Conservation (phyloP, 2,797 vertebrate genomes). For the Danio albolineatus region DNA sequence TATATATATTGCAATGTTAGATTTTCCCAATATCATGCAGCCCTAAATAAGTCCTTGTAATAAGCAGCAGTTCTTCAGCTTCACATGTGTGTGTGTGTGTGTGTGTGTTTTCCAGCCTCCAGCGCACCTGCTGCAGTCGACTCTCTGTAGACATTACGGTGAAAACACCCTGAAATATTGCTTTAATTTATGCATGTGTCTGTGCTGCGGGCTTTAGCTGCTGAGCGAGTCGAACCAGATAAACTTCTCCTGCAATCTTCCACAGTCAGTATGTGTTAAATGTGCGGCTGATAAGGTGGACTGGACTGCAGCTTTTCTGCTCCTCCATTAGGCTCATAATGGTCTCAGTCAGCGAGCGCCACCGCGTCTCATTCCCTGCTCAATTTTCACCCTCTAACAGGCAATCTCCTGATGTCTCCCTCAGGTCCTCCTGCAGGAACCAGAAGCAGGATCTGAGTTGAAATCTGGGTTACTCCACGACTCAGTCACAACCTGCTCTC, state of each 20-base stretch:
- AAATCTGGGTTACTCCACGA: slow-evolving; percentile 60
- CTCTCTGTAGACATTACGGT: slow-evolving; percentile 3
- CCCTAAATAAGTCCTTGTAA: background rate
- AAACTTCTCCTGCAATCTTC: slow-evolving; percentile 16
- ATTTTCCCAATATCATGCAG: too few relatives aligned
- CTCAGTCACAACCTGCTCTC: slow-evolving; percentile 58
- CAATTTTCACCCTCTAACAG: slow-evolving; percentile 63
- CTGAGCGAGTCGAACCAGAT: slow-evolving; percentile 4
- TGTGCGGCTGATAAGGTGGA: slow-evolving; percentile 32
- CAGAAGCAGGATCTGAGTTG: slow-evolving; percentile 57
- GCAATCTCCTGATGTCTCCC: slow-evolving; percentile 59
- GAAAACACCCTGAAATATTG: background rate
- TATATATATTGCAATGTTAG: too few relatives aligned
- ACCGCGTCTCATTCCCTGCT: slow-evolving; percentile 53
- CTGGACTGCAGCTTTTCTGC: slow-evolving; percentile 30
- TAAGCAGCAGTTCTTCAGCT: background rate
- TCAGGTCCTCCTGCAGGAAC: slow-evolving; percentile 58
- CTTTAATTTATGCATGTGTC: slow-evolving; percentile 6
- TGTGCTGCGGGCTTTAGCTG: background rate
- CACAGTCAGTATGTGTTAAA: slow-evolving; percentile 27
- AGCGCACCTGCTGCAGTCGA: background rate
- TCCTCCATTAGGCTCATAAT: slow-evolving; percentile 54
- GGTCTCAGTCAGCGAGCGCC: slow-evolving; percentile 38
- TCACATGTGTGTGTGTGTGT: background rate
- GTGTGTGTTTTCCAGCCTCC: background rate